Evolutionary conservation across 2,888 invertebrate genomes (phyloP).

Genomic region (Trachelus iudaicus): DNA sequence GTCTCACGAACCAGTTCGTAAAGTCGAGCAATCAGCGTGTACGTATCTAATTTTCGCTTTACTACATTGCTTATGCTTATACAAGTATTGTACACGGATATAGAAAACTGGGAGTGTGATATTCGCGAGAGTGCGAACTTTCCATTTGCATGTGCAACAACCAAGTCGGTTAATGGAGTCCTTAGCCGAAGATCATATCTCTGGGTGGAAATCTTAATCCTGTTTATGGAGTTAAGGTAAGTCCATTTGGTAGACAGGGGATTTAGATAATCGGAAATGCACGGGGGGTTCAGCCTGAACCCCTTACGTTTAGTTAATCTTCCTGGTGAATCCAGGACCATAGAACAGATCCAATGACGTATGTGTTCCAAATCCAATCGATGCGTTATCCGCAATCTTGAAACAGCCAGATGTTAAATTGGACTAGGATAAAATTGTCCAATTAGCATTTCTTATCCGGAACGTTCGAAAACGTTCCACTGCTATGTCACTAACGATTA

Average conservation of each 20-base stretch:
- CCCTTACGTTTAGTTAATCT: neutral
- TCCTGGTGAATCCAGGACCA: neutral
- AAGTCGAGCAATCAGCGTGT: neutral
- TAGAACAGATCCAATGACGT: neutral
- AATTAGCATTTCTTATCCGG: neutral
- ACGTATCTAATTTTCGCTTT: neutral
- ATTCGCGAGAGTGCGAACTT: neutral
- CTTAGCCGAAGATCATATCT: conserved; percentile 44
- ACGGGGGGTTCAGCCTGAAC: conserved; percentile 16
- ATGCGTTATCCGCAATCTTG: neutral
- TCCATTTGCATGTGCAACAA: neutral
- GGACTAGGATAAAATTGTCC: neutral
- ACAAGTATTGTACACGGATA: neutral
- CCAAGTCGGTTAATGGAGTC: conserved; percentile 36
- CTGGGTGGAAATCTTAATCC: conserved; percentile 44
- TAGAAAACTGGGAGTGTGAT: neutral
- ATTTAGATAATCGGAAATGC: conserved; percentile 37
- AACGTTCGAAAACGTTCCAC: neutral
- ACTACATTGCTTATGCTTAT: neutral
- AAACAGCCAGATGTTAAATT: neutral
- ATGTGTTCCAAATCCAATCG: neutral
- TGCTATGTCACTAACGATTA: neutral
- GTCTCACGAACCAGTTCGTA: neutral
- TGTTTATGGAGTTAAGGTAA: conserved; percentile 41
- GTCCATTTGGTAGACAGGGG: conserved; percentile 39